Conservation (phyloP, 2,113 vertebrate genomes). For the Candoia aspera region DNA sequence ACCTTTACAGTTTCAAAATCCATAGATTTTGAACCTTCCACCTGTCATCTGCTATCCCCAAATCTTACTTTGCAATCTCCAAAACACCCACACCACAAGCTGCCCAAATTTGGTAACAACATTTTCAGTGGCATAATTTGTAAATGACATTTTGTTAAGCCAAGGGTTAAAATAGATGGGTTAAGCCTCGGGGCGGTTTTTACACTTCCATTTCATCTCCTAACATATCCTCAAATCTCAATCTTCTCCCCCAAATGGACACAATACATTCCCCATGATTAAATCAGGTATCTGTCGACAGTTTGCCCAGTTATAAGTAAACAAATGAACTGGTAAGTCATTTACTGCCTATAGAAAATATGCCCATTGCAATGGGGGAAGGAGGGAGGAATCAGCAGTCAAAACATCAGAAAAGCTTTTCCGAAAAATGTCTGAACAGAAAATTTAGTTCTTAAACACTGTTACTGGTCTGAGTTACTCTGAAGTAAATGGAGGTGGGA, state of each 20-base stretch:
- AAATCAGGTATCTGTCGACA: not conserved
- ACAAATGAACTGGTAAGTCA: conserved; percentile 25
- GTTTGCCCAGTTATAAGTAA: not conserved
- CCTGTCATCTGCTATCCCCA: not conserved
- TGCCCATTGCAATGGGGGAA: conserved; percentile 23
- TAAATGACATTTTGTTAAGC: not conserved
- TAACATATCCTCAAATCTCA: not conserved
- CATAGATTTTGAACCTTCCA: too few relatives aligned
- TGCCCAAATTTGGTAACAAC: not conserved
- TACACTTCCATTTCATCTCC: not conserved
- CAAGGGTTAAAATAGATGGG: not conserved
- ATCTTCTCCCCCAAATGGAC: not conserved
- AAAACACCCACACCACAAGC: not conserved
- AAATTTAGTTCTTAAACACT: conserved; percentile 39
- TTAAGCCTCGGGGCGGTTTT: not conserved
- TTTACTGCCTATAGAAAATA: conserved; percentile 29
- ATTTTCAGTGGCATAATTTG: not conserved
- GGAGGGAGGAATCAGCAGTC: conserved; percentile 38
- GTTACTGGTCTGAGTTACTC: not conserved
- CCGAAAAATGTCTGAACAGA: conserved; percentile 44
- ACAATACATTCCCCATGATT: not conserved
- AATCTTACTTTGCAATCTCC: not conserved
- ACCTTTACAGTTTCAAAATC: not conserved
- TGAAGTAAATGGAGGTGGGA: not conserved
- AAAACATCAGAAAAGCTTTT: conserved; percentile 44